phyloP scores from a whole-genome alignment of 2,797 vertebrate genomes.

The Margarornis squamiger region DNA sequence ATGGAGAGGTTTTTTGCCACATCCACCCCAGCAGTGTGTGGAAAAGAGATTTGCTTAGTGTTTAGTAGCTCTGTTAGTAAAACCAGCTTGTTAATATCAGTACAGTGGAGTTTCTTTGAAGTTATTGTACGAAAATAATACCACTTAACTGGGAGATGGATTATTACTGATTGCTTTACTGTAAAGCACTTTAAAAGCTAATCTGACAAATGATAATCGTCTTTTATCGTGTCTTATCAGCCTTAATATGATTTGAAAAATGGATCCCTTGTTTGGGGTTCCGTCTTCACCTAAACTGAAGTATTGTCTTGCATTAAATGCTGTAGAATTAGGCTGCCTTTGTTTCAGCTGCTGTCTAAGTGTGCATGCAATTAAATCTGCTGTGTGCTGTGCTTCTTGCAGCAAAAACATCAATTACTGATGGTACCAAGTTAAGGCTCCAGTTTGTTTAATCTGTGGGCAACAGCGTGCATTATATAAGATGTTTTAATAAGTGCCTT shows the following conservation, averaged over 20 bases:
- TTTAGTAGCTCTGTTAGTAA: neutral
- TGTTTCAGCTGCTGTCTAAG: neutral
- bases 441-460: neutral
- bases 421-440: neutral
- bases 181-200: constrained; percentile 25
- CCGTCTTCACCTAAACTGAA: neutral
- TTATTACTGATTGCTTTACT: constrained; percentile 19
- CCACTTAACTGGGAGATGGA: neutral
- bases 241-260: constrained; percentile 24
- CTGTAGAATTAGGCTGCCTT: neutral
- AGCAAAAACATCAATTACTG: neutral
- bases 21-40: neutral
- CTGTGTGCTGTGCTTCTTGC: neutral
- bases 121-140: neutral
- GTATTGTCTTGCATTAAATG: neutral
- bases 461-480: neutral
- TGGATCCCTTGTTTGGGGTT: constrained; percentile 3
- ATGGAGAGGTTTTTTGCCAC: neutral
- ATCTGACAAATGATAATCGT: constrained; percentile 6
- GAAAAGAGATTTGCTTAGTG: neutral
- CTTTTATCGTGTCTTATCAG: neutral
- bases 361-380: neutral
- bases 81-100: neutral
- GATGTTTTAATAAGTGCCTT: neutral
- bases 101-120: neutral